phyloP scores from a whole-genome alignment of 1,140 invertebrate genomes.

The Saccostrea glomerata region DNA sequence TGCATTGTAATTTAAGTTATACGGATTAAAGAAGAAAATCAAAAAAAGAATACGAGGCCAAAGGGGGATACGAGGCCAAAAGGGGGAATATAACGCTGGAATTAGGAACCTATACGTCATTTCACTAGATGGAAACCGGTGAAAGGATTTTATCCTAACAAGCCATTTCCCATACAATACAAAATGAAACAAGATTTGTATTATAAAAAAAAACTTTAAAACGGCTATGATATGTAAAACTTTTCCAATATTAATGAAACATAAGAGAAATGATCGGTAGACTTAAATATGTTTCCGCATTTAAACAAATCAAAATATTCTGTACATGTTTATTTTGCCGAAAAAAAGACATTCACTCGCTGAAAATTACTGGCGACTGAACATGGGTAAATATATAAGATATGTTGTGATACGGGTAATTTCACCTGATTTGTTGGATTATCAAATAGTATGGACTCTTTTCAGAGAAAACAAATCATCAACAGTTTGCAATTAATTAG shows the following conservation, averaged over 20 bases:
- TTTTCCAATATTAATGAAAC: background rate
- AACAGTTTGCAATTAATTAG: background rate
- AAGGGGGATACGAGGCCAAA: too few species aligned
- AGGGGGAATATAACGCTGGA: too few species aligned
- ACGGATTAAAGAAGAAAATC: too few species aligned
- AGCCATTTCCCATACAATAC: too few species aligned
- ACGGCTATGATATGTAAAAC: too few species aligned
- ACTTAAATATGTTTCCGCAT: background rate
- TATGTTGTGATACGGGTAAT: background rate
- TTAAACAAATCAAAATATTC: background rate
- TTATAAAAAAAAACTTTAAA: too few species aligned
- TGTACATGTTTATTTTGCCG: background rate
- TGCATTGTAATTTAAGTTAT: too few species aligned
- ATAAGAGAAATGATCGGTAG: background rate
- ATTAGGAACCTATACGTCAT: too few species aligned
- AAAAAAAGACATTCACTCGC: background rate
- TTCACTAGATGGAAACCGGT: too few species aligned
- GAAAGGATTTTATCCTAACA: too few species aligned
- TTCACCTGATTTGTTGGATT: background rate
- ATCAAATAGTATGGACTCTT: background rate
- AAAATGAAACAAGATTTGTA: too few species aligned
- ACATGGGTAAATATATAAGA: background rate
- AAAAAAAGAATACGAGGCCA: too few species aligned
- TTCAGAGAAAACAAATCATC: background rate
- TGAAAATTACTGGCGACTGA: background rate